These are phyloP conservation scores for Limnothrissa miodon DNA, from an alignment of 2,113 vertebrate genomes.

Conservation along the genomic window DNA sequence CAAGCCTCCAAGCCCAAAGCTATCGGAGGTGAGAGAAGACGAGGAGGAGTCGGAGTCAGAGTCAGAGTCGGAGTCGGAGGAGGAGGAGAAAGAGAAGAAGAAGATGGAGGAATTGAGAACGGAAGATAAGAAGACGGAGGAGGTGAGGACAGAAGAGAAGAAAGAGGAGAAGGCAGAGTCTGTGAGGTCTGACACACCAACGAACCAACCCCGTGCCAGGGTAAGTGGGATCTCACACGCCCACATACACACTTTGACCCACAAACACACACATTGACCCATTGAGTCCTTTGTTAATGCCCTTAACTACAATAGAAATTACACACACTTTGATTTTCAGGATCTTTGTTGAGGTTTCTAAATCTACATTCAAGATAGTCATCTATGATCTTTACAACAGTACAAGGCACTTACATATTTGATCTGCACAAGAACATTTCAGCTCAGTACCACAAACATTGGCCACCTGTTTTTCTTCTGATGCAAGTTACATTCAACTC, in stretches of 20 bases:
- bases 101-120: neutral
- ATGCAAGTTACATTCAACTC: neutral
- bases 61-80: neutral
- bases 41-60: conserved; percentile 16
- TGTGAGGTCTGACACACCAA: conserved; percentile 34
- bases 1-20: conserved; percentile 18
- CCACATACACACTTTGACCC: neutral
- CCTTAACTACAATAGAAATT: too few species aligned
- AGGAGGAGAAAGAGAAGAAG: conserved; percentile 6
- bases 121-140: neutral
- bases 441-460: neutral
- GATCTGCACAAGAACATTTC: neutral
- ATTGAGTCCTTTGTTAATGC: too few species aligned
- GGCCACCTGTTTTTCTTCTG: neutral
- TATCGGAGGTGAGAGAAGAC: neutral
- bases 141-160: neutral
- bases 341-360: neutral
- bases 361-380: neutral
- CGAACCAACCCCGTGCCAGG: conserved; percentile 51
- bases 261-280: too few species aligned
- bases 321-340: neutral
- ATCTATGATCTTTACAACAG: neutral
- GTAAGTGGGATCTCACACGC: conserved; percentile 51
- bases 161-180: neutral
- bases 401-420: neutral